These are phyloP conservation scores for Pipra filicauda DNA, from an alignment of 2,113 vertebrate genomes.

Conservation along the genomic window DNA sequence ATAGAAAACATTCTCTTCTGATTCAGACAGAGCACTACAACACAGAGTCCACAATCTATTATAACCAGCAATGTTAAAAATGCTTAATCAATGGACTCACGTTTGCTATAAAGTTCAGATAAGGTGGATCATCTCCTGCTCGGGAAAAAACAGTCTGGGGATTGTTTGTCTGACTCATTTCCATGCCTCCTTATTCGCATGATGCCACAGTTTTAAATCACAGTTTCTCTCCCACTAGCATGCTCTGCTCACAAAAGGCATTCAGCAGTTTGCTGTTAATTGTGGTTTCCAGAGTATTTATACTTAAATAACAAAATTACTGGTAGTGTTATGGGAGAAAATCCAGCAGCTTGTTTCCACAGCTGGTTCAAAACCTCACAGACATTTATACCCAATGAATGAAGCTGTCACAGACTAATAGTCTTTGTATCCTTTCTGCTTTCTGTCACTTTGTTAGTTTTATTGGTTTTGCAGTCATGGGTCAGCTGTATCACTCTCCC, in stretches of 20 bases:
- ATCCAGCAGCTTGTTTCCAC: slow-evolving; percentile 22
- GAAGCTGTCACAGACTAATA: not conserved
- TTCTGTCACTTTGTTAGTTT: not conserved
- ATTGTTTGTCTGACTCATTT: not conserved
- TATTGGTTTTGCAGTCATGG: not conserved
- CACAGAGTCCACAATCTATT: not conserved
- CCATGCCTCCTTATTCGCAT: not conserved
- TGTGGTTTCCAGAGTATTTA: not conserved
- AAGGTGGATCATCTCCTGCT: not conserved
- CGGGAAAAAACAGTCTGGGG: not conserved
- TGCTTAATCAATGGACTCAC: not conserved
- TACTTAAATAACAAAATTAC: not conserved
- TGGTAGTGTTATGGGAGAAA: not conserved
- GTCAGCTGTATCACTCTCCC: not conserved
- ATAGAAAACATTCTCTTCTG: not conserved
- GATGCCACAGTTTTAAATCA: not conserved
- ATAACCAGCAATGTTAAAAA: not conserved
- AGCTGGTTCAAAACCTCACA: slow-evolving; percentile 33
- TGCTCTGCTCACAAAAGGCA: not conserved
- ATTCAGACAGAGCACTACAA: not conserved
- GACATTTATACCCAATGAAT: not conserved
- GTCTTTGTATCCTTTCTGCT: not conserved
- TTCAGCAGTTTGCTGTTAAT: not conserved
- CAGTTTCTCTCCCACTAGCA: not conserved
- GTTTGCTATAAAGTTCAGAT: not conserved